Base-by-base conservation (phyloP, 2,888 invertebrate genomes). In the Arrhopalites spinosus region DNA sequence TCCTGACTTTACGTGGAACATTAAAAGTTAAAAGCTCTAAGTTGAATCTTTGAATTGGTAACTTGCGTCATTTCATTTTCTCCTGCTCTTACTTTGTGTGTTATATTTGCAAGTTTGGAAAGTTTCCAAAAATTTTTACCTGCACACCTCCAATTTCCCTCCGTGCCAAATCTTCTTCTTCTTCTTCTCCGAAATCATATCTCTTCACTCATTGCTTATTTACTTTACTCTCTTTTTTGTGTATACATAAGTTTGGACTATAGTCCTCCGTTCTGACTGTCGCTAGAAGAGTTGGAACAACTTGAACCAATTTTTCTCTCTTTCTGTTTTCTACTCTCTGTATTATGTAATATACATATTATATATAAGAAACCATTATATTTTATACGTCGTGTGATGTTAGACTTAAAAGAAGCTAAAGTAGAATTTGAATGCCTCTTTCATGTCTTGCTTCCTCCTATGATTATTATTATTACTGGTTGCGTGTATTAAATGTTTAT, bases 101-200 rank as follows among this genome's bases (percentile, higher is more conserved):
- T 36, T n/a, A n/a, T n/a, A n/a, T n/a, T n/a, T 17, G 20, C 53
- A 56, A 56, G n/a, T 23, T 56, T 59, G 59, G 25, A 27, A 59
- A 59, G 25, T 59, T 23, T 59, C 59, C 59, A 59, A 59, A 36
- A 59, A 59, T 23, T 59, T n/a, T 2, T 59, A 59, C 59, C 59
- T 59, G 59, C 27, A 59, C 59, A 59, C 59, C 59, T 59, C 29
- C 64, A 64, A 30, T 17, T 64, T 64, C 29, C 29, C 30, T 56
- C 36, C 56, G 27, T 71, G 30, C 36, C 53, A 23, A 30, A 29
- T 56, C 17, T 56, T 53, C 3, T 56, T 59, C 25, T 47, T 72
- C 72, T 30, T 59, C 29, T 72, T 36, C 23, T 36, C 29, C 23
- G 11, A 25, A 20, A n/a, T 15, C 23, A n/a, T 30, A 17, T 47